Evolutionary conservation across 2,113 vertebrate genomes (phyloP).

Genomic region (Callionymus lyra): DNA sequence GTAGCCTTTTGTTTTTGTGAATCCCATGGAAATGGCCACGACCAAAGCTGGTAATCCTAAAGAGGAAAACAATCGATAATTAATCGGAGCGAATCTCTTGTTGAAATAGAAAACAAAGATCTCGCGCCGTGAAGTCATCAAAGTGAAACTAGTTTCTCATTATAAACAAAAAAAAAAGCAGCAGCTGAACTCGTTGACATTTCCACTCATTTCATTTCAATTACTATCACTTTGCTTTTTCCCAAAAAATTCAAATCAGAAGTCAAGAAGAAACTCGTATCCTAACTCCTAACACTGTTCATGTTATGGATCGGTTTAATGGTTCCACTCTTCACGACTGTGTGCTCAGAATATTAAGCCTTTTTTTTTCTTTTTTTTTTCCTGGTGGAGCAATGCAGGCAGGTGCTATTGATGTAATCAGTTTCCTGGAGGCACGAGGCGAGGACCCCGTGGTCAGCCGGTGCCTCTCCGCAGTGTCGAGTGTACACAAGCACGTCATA

Average conservation of each 20-base stretch:
- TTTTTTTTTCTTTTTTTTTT: no score
- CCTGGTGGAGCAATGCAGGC: conserved; percentile 20
- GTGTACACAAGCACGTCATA: conserved; percentile 38
- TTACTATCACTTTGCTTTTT: no score
- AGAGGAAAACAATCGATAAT: conserved; percentile 52
- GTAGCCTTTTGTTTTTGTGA: conserved; percentile 98
- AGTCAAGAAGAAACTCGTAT: conserved; percentile 8
- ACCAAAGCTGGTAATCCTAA: conserved; percentile 94
- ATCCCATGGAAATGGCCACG: conserved; percentile 97
- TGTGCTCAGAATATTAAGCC: conserved; percentile 62
- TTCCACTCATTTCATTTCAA: no score
- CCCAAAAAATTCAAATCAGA: no score
- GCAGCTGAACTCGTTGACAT: no score
- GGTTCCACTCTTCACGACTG: conserved; percentile 34
- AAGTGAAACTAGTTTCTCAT: no score
- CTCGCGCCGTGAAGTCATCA: no score
- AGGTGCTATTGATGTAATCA: conserved; percentile 65
- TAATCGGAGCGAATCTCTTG: conserved; percentile 20
- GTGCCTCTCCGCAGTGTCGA: conserved; percentile 42
- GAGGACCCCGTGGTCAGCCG: conserved; percentile 43
- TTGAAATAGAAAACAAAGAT: conserved; percentile 5
- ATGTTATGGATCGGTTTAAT: conserved; percentile 45
- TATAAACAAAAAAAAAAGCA: no score
- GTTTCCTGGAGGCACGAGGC: conserved; percentile 46
- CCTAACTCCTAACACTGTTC: conserved; percentile 29